Percentiles rank a stretch among this genome's conserved stretches.
Evolutionary conservation across 2,888 invertebrate genomes (phyloP).

Genomic region (Cantharis rufa): DNA sequence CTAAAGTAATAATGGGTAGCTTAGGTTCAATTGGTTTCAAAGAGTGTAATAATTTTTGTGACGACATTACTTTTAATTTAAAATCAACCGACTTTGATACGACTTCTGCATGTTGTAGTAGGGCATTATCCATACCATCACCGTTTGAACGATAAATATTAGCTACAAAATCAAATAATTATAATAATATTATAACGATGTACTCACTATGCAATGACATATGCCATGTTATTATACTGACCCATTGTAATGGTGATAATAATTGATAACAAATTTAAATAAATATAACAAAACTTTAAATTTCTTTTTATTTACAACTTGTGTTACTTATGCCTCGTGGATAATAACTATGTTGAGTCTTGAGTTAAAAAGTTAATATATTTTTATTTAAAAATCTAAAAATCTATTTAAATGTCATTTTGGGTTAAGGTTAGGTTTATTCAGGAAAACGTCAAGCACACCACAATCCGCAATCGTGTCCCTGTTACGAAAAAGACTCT

Average conservation of each 20-base stretch:
- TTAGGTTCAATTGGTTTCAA: slow-evolving; percentile 54
- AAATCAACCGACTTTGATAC: slow-evolving; percentile 32
- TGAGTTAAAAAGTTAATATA: too few relatives aligned
- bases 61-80: slow-evolving; percentile 26
- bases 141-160: slow-evolving; percentile 62
- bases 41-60: slow-evolving; percentile 45
- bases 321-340: neutral
- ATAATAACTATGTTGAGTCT: neutral
- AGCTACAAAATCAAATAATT: neutral
- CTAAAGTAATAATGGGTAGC: slow-evolving; percentile 63
- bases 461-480: too few relatives aligned
- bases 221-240: neutral
- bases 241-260: neutral
- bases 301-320: neutral
- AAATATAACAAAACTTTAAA: neutral
- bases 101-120: slow-evolving; percentile 27
- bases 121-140: slow-evolving; percentile 67
- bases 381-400: too few relatives aligned
- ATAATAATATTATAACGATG: neutral
- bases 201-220: neutral
- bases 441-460: too few relatives aligned
- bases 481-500: too few relatives aligned
- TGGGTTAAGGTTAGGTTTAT: neutral
- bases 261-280: neutral
- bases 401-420: neutral